Evolutionary conservation across 2,888 invertebrate genomes (phyloP), one percentile per base, ranked within the genome.

Genomic region (Ptychoptera albimana): DNA sequence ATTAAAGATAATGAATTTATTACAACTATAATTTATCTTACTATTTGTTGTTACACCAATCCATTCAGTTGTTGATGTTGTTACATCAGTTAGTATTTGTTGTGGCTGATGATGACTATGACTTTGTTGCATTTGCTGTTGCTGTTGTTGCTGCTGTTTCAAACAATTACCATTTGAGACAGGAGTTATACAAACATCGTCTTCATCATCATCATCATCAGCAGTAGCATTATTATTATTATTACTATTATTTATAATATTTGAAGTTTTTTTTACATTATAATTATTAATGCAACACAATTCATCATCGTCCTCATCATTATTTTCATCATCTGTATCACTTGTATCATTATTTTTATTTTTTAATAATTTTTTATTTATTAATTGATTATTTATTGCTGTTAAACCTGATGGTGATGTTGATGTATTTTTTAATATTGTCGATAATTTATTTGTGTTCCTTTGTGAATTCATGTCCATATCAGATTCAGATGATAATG

Each of bases 1-100:
- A 15, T 9, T 38, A 11, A 16, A 16, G 9, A 12, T 9, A 38
- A 23, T 9, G 14, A 15, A 16, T 36, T 23, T 45, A 36, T 39
- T 38, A 45, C 31, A 31, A 29, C n/a, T 35, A 41, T 39, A 13
- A n/a, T 6, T 29, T 31, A 16, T 41, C 64, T 69, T 71, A 71
- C 87, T 87, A 64, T 89, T 89, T 54, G 88, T 86, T 38, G 88
- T 88, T 49, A 87, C 79, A 47, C 86, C 88, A 66, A 84, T 76
- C 84, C 87, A 88, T 65, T 88, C 88, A 38, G 83, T 81, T 55
- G 83, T 74, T 8, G 72, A 74, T 8, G 73, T 72, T 29, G 72
- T 72, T 43, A 69, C 72, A 51, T 74, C 74, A n/a, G 70, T 71
- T 42, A 68, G 63, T 54, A 66, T 64, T 48, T 62, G 57, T 45